Evolutionary conservation across 2,888 invertebrate species (phyloP).

Genomic region (Neuroscelio doddi): DNA sequence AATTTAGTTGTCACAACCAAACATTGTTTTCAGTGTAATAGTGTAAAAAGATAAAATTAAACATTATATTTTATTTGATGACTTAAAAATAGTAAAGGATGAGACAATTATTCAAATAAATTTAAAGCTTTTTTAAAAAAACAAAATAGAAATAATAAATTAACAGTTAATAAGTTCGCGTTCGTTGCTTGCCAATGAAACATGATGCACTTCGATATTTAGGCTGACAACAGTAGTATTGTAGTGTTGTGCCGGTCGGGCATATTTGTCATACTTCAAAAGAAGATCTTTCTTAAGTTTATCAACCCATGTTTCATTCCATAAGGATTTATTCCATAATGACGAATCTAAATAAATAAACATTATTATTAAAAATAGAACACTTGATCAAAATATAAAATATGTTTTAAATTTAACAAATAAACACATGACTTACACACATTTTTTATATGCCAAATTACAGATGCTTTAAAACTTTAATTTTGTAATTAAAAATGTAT

Average conservation of each 20-base stretch:
- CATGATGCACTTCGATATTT: slow-evolving; percentile 77
- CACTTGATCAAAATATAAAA: not conserved
- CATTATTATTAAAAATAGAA: not conserved
- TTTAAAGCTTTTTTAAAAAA: not conserved
- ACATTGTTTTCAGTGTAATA: too few relatives aligned
- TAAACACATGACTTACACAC: not conserved
- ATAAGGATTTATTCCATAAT: slow-evolving; percentile 73
- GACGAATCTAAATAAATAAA: slow-evolving; percentile 28
- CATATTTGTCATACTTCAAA: slow-evolving; percentile 75
- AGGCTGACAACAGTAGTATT: slow-evolving; percentile 74
- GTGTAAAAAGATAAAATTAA: too few relatives aligned
- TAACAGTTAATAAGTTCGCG: not conserved
- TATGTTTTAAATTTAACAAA: not conserved
- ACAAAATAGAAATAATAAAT: not conserved
- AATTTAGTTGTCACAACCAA: too few relatives aligned
- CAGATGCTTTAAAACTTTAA: not conserved
- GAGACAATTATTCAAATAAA: not conserved
- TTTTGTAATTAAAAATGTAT: too few relatives aligned
- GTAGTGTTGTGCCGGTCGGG: slow-evolving; percentile 74
- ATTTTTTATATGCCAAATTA: not conserved
- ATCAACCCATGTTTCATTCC: slow-evolving; percentile 76
- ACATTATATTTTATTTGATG: too few relatives aligned
- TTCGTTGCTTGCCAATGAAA: slow-evolving; percentile 73
- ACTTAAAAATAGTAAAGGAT: too few relatives aligned
- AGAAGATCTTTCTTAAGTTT: slow-evolving; percentile 75